These are phyloP conservation scores for Melinaea marsaeus DNA, from an alignment of 2,888 invertebrate genomes.

Conservation along the genomic window DNA sequence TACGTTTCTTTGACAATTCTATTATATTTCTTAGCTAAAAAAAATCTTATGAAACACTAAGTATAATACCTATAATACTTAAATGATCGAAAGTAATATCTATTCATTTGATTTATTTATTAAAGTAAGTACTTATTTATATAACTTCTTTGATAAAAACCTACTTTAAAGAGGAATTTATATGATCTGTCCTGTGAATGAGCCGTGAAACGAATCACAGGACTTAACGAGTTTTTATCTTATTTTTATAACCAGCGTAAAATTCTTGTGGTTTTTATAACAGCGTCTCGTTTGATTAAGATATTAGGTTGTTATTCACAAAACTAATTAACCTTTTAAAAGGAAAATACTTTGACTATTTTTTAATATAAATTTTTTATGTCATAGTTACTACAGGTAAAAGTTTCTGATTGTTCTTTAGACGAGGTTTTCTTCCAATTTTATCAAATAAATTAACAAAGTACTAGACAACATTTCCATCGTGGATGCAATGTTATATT, in stretches of 20 bases:
- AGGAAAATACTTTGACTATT: constrained; percentile 10
- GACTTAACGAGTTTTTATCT: constrained; percentile 28
- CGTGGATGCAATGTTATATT: no score
- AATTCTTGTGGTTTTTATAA: constrained; percentile 27
- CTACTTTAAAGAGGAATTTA: constrained; percentile 7
- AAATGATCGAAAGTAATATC: no score
- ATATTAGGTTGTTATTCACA: constrained; percentile 21
- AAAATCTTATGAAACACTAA: no score
- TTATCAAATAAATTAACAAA: no score
- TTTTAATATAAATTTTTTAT: background rate
- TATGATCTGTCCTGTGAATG: constrained; percentile 25
- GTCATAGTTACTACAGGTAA: no score
- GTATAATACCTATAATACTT: no score
- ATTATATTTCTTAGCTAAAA: no score
- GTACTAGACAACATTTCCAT: no score
- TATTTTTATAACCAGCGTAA: constrained; percentile 25
- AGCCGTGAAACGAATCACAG: constrained; percentile 29
- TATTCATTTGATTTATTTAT: no score
- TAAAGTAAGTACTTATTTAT: background rate
- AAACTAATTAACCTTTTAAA: constrained; percentile 17
- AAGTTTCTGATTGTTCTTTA: no score
- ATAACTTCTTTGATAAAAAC: constrained; percentile 1
- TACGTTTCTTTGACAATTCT: no score
- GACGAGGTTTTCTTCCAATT: no score
- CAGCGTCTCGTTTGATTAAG: constrained; percentile 29